A percentile compares a stretch with the other conserved stretches of the same genome.
These are phyloP conservation scores for Antheraea pernyi DNA, from an alignment of 1,140 invertebrate genomes.

Conservation along the genomic window DNA sequence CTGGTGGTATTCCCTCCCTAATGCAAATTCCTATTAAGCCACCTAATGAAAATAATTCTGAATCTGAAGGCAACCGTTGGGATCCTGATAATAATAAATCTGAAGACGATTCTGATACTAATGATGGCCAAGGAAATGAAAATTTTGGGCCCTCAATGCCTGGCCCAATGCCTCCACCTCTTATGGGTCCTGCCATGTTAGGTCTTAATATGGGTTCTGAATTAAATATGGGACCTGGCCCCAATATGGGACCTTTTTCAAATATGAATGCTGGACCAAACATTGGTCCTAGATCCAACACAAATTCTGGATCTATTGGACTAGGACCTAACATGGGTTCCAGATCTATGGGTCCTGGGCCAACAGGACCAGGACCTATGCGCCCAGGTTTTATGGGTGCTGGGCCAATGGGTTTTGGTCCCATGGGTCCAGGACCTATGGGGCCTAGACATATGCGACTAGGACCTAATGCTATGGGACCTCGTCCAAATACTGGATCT, in stretches of 20 bases:
- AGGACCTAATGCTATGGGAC: constrained; percentile 25
- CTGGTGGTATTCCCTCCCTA: constrained; percentile 55
- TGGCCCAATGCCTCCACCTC: constrained; percentile 27
- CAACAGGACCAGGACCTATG: constrained; percentile 40
- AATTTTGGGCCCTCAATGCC: constrained; percentile 19
- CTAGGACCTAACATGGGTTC: constrained; percentile 33
- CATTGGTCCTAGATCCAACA: constrained; percentile 32
- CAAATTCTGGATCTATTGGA: constrained; percentile 38
- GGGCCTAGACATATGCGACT: constrained; percentile 13
- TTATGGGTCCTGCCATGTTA: constrained; percentile 26
- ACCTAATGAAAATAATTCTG: constrained; percentile 42
- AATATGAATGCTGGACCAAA: constrained; percentile 29
- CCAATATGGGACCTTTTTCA: constrained; percentile 27
- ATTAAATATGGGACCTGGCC: constrained; percentile 28
- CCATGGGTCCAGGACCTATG: constrained; percentile 13
- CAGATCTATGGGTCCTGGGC: constrained; percentile 20
- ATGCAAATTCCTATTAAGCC: constrained; percentile 62
- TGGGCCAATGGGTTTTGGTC: constrained; percentile 28
- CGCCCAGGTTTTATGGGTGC: constrained; percentile 35
- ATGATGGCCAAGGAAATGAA: constrained; percentile 27
- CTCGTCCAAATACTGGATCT: constrained; percentile 34
- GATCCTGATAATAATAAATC: constrained; percentile 18
- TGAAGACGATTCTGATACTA: constrained; percentile 39
- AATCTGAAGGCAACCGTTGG: constrained; percentile 37
- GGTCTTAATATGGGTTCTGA: constrained; percentile 30